phyloP scores from a whole-genome alignment of 2,888 invertebrate genomes.

The Eupithecia pulchellata region DNA sequence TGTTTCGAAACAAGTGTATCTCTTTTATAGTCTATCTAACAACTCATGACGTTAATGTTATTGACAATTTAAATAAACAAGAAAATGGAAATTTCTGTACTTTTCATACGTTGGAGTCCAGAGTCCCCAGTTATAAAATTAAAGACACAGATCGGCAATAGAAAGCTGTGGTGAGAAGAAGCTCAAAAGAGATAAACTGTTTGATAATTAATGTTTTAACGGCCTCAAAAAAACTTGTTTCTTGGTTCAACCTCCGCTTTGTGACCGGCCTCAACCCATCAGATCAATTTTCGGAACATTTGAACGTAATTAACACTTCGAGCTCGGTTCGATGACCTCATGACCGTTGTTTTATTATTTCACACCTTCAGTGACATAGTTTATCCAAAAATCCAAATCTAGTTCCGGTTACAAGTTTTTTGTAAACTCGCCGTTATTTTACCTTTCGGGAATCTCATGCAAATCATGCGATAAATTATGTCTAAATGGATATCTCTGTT shows the following conservation, averaged over 20 bases:
- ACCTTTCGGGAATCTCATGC: not conserved
- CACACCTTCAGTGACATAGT: not conserved
- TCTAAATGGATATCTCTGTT: not conserved
- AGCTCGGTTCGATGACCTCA: not conserved
- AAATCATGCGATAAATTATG: not conserved
- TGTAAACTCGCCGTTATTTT: not conserved
- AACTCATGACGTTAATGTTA: too few relatives aligned
- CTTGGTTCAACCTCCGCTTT: not conserved
- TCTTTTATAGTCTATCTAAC: too few relatives aligned
- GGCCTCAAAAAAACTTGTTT: not conserved
- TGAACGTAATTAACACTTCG: not conserved
- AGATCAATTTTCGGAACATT: not conserved
- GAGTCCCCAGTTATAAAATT: too few relatives aligned
- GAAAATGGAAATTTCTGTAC: too few relatives aligned
- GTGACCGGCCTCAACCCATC: not conserved
- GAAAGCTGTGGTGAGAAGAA: not conserved
- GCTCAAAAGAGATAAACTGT: not conserved
- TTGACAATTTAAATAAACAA: too few relatives aligned
- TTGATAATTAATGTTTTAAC: not conserved
- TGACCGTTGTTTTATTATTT: not conserved
- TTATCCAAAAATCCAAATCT: not conserved
- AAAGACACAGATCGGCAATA: not conserved
- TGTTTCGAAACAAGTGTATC: not conserved
- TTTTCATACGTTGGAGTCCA: too few relatives aligned
- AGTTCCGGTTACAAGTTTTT: not conserved